A percentile compares a stretch with the other conserved stretches of the same genome.
Evolutionary conservation across 2,797 vertebrate genomes (phyloP).

Genomic region (Malacoraja senta): DNA sequence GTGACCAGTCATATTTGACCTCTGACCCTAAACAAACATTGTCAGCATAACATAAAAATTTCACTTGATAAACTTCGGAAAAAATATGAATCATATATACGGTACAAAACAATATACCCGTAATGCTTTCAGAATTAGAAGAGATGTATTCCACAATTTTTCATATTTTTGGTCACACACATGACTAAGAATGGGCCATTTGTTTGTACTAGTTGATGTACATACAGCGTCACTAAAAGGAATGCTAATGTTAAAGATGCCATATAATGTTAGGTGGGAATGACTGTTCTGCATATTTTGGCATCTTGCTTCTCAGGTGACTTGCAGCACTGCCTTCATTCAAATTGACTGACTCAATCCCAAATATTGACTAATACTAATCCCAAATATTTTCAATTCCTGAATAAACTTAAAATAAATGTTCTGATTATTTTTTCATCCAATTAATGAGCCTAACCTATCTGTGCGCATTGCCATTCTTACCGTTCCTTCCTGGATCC

Average conservation of each 20-base stretch:
- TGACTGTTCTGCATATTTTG: background rate
- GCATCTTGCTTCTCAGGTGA: background rate
- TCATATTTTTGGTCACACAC: no score
- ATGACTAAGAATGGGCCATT: no score
- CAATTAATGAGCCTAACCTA: background rate
- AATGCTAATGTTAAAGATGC: background rate
- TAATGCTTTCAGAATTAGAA: no score
- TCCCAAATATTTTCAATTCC: background rate
- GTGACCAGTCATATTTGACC: no score
- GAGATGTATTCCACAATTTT: no score
- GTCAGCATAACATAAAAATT: no score
- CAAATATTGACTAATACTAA: background rate
- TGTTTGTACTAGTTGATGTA: background rate
- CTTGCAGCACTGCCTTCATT: background rate
- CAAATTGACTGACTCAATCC: background rate
- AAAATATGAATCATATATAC: no score
- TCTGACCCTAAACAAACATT: no score
- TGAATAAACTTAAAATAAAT: background rate
- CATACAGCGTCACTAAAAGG: background rate
- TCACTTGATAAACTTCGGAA: no score
- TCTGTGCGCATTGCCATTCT: background rate
- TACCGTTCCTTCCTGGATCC: background rate
- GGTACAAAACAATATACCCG: no score
- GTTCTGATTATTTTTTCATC: background rate
- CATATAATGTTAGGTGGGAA: background rate